Percentiles rank a stretch among this genome's conserved stretches.
Evolutionary conservation across 2,797 vertebrate species (phyloP).

Genomic region (Erithacus rubecula): DNA sequence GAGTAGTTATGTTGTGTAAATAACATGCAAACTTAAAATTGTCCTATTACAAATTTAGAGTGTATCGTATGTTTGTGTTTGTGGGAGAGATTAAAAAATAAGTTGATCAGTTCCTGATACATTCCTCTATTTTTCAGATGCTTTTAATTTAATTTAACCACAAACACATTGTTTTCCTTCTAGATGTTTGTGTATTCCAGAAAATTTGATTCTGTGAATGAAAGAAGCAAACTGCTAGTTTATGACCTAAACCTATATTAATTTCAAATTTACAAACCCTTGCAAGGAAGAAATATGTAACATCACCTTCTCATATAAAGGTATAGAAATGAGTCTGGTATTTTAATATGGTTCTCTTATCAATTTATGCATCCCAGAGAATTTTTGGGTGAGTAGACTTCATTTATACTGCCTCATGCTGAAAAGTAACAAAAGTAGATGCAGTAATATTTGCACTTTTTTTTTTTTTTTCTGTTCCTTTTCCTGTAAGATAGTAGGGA

Average conservation of each 20-base stretch:
- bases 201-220: not conserved
- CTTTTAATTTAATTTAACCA: not conserved
- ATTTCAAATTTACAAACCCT: not conserved
- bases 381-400: not conserved
- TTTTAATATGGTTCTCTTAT: not conserved
- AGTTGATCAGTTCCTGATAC: not conserved
- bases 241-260: not conserved
- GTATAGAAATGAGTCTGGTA: not conserved
- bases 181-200: not conserved
- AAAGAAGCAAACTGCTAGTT: not conserved
- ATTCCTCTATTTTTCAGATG: not conserved
- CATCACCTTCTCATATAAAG: not conserved
- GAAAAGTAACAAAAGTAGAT: not conserved
- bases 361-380: not conserved
- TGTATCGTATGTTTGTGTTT: not conserved
- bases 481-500: not conserved
- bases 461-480: not conserved
- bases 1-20: constrained; percentile 23
- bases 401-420: not conserved
- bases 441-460: not conserved
- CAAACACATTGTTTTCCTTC: not conserved
- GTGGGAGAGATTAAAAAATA: not conserved
- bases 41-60: not conserved
- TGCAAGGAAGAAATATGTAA: not conserved
- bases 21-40: constrained; percentile 19